A percentile compares a stretch with the other conserved stretches of the same genome.
These are phyloP conservation scores for Ranitomeya variabilis DNA, from an alignment of 2,113 vertebrate genomes.

Conservation along the genomic window DNA sequence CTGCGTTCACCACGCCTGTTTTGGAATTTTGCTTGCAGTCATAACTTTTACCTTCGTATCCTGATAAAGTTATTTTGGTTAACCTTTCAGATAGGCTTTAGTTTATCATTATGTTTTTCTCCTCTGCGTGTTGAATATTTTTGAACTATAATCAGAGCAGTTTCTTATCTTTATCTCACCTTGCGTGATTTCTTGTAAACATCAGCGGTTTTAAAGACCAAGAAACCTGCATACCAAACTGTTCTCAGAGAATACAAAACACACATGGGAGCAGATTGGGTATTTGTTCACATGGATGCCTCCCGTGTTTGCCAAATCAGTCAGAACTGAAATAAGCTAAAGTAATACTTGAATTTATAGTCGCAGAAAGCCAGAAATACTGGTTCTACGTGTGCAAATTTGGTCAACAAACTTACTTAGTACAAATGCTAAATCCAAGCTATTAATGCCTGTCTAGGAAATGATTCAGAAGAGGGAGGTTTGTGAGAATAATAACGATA, in stretches of 20 bases:
- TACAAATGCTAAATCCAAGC: not conserved
- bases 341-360: not conserved
- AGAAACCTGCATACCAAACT: constrained; percentile 12
- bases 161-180: constrained; percentile 40
- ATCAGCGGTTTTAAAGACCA: constrained; percentile 32
- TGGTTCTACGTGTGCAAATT: not conserved
- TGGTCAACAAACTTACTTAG: constrained; percentile 9
- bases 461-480: not conserved
- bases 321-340: not conserved
- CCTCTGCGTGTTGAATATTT: constrained; percentile 32
- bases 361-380: constrained; percentile 26
- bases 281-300: not conserved
- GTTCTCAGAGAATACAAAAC: constrained; percentile 1
- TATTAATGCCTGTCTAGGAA: not conserved
- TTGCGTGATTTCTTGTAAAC: constrained; percentile 36
- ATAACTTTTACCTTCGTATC: constrained; percentile 5
- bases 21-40: not conserved
- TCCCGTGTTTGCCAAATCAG: constrained; percentile 9
- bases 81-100: not conserved
- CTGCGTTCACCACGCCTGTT: not conserved
- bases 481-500: not conserved
- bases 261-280: not conserved
- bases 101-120: constrained; percentile 14
- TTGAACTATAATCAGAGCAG: constrained; percentile 18
- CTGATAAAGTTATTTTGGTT: constrained; percentile 29